Evolutionary conservation across 2,797 vertebrate genomes (phyloP), one percentile per base, ranked within the genome.

Genomic region (Chelon auratus): DNA sequence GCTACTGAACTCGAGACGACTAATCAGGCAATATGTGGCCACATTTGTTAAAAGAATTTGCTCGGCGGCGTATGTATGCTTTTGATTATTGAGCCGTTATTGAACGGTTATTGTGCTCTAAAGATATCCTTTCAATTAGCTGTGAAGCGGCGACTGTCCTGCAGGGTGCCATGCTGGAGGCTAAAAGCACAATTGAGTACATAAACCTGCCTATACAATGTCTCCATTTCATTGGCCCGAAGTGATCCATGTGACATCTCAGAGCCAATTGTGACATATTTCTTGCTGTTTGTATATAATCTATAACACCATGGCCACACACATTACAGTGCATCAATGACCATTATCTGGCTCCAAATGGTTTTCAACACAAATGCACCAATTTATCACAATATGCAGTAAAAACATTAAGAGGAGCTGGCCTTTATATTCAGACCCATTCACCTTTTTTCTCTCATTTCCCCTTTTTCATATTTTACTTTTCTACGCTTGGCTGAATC

Each of bases 81-180:
- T 80, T 64, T 78, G 68, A 83, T 71, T 80, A 33, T 33, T 33
- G 30, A 33, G 8, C 30, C 73, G 78, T 82, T 87, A 82, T 67
- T 72, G 80, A 87, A 83, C 68, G 73, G 80, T 83, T 90, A 89
- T 86, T 78, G 68, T 65, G 73, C 84, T 88, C 87, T 70, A 80
- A 77, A 90, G 75, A 87, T 77, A 78, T 85, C 72, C 81, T 88
- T 89, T 86, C 80, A 92, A 90, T 90, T 91, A 90, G 83, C 85
- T 87, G 82, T 85, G 85, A 90, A 89, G 82, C 39, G 39, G 82
- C 57, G 80, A 82, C 42, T 58, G 77, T 87, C 78, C 79, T 81
- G 86, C 80, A 80, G 87, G 89, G 86, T 84, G 84, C 82, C 86
- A 86, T 77, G 86, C 89, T 89, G 82, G 84, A 86, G 82, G 87